Evolutionary conservation across 1,140 invertebrate genomes (phyloP), one percentile per base, ranked within the genome.

Genomic region (Pseudomyrmex concolor): DNA sequence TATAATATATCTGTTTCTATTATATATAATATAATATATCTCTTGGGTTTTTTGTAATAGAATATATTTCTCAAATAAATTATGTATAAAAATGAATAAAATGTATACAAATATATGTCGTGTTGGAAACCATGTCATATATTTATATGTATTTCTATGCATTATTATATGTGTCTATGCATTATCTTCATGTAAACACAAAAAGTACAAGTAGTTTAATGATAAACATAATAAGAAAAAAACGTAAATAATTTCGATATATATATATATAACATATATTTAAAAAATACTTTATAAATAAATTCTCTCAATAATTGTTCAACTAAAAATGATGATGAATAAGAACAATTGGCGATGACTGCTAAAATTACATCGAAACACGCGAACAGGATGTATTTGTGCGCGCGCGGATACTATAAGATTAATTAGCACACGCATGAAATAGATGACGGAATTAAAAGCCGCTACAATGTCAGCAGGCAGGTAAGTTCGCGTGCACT

Each of bases 381-480:
- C 17, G 34, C 19, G 15, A 25, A 19, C 13, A n/a, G 3, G 22
- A 34, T 2, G 13, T 72, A n/a, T 15, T 9, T 22, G 3, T 13
- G n/a, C 9, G 43, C 7, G 15, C 5, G n/a, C 7, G 19, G 64
- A 70, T 70, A 45, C 64, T 34, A 59, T 70, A 70, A 70, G 66
- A 80, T 80, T 70, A 51, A 78, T 70, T 78, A 70, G 51, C 34
- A 25, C 34, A 25, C 17, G 43, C 19, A 43, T 45, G 45, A 78
- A 34, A 34, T 70, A 48, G 43, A 59, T 70, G 64, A 77, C 63
- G 50, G 19, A 71, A 80, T 80, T 80, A 70, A 80, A 71, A 80
- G 43, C 66, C 34, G 54, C 70, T 80, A 48, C 54, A 54, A 70
- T 70, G 67, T 70, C 22, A 80, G 73, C 34, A 45, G 43, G 12